A percentile compares a stretch with the other conserved stretches of the same genome.
Conservation (phyloP, 35 echinoderm and acorn worm species). For the Holothuria glaberrima region DNA sequence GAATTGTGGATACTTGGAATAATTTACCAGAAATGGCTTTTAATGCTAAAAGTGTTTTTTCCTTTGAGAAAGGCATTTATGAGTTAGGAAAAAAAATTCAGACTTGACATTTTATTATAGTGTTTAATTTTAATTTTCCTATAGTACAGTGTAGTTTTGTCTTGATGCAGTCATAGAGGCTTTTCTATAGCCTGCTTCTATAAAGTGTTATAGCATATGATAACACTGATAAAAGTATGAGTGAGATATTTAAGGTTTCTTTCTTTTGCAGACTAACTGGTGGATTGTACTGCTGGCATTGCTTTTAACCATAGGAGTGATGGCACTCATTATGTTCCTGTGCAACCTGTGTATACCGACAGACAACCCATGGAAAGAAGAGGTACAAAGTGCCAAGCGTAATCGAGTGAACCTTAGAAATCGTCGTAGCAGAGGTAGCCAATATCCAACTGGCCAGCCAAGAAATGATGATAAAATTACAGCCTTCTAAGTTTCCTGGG, state of each 20-base stretch:
- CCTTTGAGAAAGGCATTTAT: too few relatives aligned
- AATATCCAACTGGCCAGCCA: constrained; percentile 37
- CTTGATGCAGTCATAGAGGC: too few relatives aligned
- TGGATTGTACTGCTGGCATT: constrained; percentile 66
- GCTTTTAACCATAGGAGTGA: constrained; percentile 67
- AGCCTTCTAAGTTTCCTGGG: constrained; percentile 4
- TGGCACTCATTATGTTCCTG: constrained; percentile 80
- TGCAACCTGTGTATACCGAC: constrained; percentile 80
- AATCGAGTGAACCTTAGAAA: constrained; percentile 65
- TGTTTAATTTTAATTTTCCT: too few relatives aligned
- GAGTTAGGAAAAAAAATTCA: too few relatives aligned
- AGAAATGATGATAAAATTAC: constrained; percentile 31
- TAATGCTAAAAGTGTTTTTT: too few relatives aligned
- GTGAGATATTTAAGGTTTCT: not conserved
- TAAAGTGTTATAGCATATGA: too few relatives aligned
- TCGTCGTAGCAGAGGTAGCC: constrained; percentile 72
- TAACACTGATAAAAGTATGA: too few relatives aligned
- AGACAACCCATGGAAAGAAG: constrained; percentile 88
- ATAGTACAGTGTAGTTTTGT: too few relatives aligned
- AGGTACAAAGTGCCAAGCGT: constrained; percentile 44
- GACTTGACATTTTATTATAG: too few relatives aligned
- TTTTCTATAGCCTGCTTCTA: too few relatives aligned
- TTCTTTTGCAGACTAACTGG: constrained; percentile 74
- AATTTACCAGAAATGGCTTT: too few relatives aligned
- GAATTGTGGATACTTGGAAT: too few relatives aligned